Conservation (phyloP, 2,888 invertebrate genomes). For the Archips crataeganus region DNA sequence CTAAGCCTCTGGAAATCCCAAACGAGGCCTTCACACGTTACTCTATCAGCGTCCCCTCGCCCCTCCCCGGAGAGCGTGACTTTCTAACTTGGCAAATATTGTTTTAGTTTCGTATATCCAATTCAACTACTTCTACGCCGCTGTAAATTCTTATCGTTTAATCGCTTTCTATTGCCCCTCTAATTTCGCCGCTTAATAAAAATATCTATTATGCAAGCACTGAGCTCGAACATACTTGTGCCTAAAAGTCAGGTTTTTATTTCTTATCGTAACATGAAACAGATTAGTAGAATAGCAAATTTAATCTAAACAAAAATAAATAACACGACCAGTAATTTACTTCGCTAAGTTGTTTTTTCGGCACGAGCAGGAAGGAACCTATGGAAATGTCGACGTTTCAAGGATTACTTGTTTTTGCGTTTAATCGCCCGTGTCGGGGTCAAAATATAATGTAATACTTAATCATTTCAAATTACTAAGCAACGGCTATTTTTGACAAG, state of each 20-base stretch:
- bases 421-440: conserved; percentile 9
- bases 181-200: background rate
- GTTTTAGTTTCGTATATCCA: conserved; percentile 5
- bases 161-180: background rate
- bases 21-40: conserved; percentile 18
- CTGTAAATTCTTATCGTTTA: background rate
- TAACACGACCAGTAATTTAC: conserved; percentile 5
- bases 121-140: background rate
- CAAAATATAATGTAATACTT: conserved; percentile 5
- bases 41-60: background rate
- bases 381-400: conserved; percentile 22
- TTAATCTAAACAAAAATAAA: conserved; percentile 1
- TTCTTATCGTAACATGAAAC: background rate
- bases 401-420: conserved; percentile 22
- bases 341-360: background rate
- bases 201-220: background rate
- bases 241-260: too few relatives aligned
- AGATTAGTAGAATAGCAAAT: background rate
- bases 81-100: conserved; percentile 24
- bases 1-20: conserved; percentile 24
- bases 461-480: conserved; percentile 6
- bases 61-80: conserved; percentile 10
- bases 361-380: conserved; percentile 24
- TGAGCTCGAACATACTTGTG: background rate
- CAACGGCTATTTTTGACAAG: conserved; percentile 4